These are phyloP conservation scores for Tyto alba DNA, from an alignment of 2,113 vertebrate species.

Conservation along the genomic window DNA sequence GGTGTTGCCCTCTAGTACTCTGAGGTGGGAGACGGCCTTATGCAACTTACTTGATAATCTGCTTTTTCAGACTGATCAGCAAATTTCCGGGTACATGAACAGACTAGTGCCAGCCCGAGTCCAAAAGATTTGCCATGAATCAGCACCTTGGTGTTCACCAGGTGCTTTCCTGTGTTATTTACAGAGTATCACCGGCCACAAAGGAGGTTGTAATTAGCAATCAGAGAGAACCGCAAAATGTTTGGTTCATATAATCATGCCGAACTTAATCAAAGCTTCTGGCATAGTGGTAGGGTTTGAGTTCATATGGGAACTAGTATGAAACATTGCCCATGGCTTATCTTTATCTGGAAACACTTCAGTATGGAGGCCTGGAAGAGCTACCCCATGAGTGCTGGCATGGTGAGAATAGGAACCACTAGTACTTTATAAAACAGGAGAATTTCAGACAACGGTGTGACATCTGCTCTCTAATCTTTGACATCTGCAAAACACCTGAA, in stretches of 20 bases:
- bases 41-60: constrained; percentile 41
- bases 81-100: constrained; percentile 55
- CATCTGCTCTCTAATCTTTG: neutral
- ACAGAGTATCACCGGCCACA: constrained; percentile 3
- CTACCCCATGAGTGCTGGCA: neutral
- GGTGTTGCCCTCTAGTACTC: neutral
- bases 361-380: neutral
- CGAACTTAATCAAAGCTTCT: constrained; percentile 50
- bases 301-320: neutral
- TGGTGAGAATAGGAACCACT: neutral
- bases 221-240: constrained; percentile 34
- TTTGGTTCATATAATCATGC: neutral
- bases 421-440: neutral
- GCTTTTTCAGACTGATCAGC: constrained; percentile 43
- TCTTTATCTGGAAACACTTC: neutral
- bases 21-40: constrained; percentile 41
- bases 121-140: constrained; percentile 61
- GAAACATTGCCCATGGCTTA: neutral
- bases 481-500: neutral
- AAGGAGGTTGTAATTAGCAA: constrained; percentile 28
- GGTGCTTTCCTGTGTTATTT: constrained; percentile 57
- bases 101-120: constrained; percentile 53
- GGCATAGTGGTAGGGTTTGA: neutral
- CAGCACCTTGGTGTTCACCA: constrained; percentile 49
- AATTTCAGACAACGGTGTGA: neutral